A percentile compares a stretch with the other conserved stretches of the same genome.
Conservation (phyloP, 2,113 vertebrate species). For the Phycodurus eques region DNA sequence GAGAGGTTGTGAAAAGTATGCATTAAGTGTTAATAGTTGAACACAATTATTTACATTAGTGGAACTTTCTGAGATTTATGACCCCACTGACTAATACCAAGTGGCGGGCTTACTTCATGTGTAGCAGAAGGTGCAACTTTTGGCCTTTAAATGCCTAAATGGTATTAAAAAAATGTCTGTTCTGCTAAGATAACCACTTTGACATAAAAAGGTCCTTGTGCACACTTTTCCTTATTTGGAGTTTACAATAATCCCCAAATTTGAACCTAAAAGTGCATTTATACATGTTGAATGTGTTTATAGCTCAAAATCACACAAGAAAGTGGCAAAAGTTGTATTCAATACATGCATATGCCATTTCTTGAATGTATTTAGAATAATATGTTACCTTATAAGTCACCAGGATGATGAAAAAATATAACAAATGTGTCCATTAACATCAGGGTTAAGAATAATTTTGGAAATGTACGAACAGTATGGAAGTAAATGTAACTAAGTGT, state of each 20-base stretch:
- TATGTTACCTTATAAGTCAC: neutral
- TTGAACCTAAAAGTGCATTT: neutral
- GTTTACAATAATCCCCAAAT: neutral
- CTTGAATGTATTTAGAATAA: neutral
- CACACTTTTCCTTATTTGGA: neutral
- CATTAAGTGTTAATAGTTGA: neutral
- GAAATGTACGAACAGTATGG: no score
- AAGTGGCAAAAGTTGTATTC: neutral
- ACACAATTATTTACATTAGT: neutral
- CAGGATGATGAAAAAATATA: neutral
- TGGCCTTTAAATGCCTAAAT: neutral
- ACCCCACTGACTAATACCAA: neutral
- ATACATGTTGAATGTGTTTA: neutral
- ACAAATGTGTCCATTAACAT: neutral
- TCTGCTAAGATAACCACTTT: no score
- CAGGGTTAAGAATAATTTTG: neutral
- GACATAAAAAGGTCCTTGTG: neutral
- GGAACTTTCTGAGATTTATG: neutral
- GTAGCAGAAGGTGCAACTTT: neutral
- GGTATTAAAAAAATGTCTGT: no score
- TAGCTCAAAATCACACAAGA: neutral
- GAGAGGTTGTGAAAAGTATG: neutral
- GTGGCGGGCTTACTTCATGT: neutral
- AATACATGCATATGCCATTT: neutral
- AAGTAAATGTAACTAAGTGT: no score